These are phyloP conservation scores for Oreortyx pictus DNA, from an alignment of 2,797 vertebrate genomes.

Conservation along the genomic window DNA sequence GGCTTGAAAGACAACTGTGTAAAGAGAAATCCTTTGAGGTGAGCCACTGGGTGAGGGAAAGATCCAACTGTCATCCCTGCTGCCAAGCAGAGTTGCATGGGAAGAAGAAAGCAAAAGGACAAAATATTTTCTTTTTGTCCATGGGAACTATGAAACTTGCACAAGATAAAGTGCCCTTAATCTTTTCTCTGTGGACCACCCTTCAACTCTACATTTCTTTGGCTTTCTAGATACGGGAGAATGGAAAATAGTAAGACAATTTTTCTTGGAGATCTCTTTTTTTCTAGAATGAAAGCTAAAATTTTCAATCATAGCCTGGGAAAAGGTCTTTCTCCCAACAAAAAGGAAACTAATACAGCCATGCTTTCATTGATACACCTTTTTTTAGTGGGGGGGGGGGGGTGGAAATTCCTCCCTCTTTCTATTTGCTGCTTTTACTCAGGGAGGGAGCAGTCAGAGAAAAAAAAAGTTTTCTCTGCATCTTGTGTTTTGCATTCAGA, in stretches of 20 bases:
- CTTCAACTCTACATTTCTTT: neutral
- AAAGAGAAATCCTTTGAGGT: neutral
- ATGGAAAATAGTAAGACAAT: rapidly evolving
- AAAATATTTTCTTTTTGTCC: neutral
- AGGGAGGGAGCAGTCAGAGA: rapidly evolving
- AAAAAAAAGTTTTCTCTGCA: rapidly evolving
- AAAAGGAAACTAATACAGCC: neutral
- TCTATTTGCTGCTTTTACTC: neutral
- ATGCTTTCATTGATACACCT: neutral
- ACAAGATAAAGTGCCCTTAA: neutral
- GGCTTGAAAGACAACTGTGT: neutral
- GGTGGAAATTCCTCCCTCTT: rapidly evolving
- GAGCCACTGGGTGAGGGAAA: neutral
- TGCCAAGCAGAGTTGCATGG: neutral
- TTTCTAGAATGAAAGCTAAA: neutral
- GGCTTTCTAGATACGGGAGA: neutral
- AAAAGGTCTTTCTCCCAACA: neutral
- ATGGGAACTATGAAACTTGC: neutral
- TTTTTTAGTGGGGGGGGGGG: neutral
- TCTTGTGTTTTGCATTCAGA: neutral
- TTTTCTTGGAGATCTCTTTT: neutral
- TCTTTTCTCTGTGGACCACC: rapidly evolving
- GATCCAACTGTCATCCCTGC: neutral
- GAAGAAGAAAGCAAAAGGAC: neutral
- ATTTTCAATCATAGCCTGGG: neutral